Evolutionary conservation across 2,888 invertebrate species (phyloP).

Genomic region (Drosophila melanosoma): DNA sequence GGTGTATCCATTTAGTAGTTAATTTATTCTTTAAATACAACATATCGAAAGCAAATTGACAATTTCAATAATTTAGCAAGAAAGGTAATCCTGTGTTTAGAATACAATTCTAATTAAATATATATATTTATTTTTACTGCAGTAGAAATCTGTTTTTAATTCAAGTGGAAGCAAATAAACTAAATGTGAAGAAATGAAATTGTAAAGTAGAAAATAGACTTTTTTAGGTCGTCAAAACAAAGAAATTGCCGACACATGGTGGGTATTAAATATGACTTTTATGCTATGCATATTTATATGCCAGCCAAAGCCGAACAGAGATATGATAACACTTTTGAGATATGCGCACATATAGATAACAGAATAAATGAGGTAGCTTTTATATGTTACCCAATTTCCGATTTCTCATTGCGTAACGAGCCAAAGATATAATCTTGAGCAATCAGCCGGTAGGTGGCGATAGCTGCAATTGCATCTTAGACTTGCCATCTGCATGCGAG

Average conservation of each 20-base stretch:
- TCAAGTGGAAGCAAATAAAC: neutral
- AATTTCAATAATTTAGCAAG: too few relatives aligned
- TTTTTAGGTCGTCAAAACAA: conserved; percentile 1
- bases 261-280: conserved; percentile 24
- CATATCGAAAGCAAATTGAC: too few relatives aligned
- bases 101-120: too few relatives aligned
- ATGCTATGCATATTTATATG: conserved; percentile 37
- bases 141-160: neutral
- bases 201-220: neutral
- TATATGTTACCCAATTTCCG: conserved; percentile 63
- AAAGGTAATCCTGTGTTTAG: too few relatives aligned
- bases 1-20: neutral
- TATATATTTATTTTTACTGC: neutral
- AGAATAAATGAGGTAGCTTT: conserved; percentile 16
- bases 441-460: conserved; percentile 50
- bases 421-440: conserved; percentile 42
- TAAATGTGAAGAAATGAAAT: neutral
- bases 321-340: conserved; percentile 53
- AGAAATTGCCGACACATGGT: conserved; percentile 21
- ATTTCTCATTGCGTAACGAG: conserved; percentile 40
- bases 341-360: conserved; percentile 39
- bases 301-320: conserved; percentile 9
- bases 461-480: conserved; percentile 4
- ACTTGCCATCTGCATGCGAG: conserved; percentile 24
- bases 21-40: too few relatives aligned